Conservation (phyloP, 30 jellyfish, hydroid and myxozoan genomes). For the Catostylus mosaicus region DNA sequence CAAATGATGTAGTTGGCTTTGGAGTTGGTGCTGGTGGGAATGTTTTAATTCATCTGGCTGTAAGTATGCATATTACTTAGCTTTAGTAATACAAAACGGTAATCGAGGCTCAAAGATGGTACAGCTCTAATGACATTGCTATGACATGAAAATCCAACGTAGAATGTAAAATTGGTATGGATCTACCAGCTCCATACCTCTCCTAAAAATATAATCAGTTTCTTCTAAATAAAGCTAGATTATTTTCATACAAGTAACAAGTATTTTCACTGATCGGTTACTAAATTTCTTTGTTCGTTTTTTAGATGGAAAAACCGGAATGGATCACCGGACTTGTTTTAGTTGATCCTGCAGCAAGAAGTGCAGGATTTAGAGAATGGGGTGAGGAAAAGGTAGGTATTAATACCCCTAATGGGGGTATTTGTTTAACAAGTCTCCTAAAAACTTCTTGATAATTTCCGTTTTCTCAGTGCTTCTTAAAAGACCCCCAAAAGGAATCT, state of each 20-base stretch:
- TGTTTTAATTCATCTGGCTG: conserved; percentile 82
- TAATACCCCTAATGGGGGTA: neutral
- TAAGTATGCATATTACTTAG: conserved; percentile 59
- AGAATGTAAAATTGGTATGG: too few relatives aligned
- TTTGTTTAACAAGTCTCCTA: too few relatives aligned
- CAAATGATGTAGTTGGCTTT: conserved; percentile 84
- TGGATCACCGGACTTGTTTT: conserved; percentile 84
- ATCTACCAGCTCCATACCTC: too few relatives aligned
- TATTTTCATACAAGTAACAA: neutral
- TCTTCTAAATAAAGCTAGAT: too few relatives aligned
- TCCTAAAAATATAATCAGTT: too few relatives aligned
- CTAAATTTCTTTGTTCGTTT: neutral
- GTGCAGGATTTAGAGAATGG: conserved; percentile 99
- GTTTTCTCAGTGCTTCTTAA: too few relatives aligned
- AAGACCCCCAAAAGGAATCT: too few relatives aligned
- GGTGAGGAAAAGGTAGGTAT: conserved; percentile 85
- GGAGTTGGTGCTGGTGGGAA: conserved; percentile 98
- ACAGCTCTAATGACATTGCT: too few relatives aligned
- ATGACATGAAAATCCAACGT: too few relatives aligned
- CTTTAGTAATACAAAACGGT: too few relatives aligned
- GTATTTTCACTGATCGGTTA: neutral
- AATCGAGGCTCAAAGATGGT: too few relatives aligned
- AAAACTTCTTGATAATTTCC: too few relatives aligned
- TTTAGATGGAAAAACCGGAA: conserved; percentile 81
- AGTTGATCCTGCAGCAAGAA: conserved; percentile 95